These are phyloP conservation scores for Capromys pilorides DNA, from an alignment of 2,797 vertebrate species.

Conservation along the genomic window DNA sequence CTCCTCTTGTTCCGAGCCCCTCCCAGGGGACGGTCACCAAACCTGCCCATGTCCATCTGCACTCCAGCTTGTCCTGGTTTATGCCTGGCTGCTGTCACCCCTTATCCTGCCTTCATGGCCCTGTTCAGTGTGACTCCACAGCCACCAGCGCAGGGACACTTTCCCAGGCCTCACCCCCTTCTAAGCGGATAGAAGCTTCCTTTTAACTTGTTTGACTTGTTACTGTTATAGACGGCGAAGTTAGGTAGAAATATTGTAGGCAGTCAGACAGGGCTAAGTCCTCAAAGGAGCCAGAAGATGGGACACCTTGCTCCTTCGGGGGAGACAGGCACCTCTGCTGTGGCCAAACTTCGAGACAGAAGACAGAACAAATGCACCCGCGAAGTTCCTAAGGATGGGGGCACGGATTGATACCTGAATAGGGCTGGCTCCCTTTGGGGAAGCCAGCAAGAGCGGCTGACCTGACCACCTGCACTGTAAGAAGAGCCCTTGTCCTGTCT, in stretches of 20 bases:
- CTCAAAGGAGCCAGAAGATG: not conserved
- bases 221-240: not conserved
- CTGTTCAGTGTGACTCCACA: not conserved
- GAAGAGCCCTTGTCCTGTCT: not conserved
- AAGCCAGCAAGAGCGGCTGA: not conserved
- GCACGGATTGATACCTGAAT: not conserved
- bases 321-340: not conserved
- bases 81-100: not conserved
- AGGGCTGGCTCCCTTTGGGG: no score
- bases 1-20: not conserved
- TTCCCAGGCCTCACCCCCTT: not conserved
- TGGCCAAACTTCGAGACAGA: not conserved
- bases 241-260: not conserved
- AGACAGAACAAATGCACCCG: not conserved
- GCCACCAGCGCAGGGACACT: not conserved
- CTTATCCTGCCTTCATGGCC: no score
- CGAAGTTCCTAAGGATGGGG: not conserved
- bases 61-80: not conserved
- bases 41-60: not conserved
- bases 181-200: not conserved
- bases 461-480: no score
- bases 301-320: not conserved
- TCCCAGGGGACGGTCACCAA: not conserved
- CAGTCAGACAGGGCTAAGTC: not conserved
- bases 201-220: not conserved